Evolutionary conservation across 2,888 invertebrate genomes (phyloP).

Genomic region (Odontomyia ornata): DNA sequence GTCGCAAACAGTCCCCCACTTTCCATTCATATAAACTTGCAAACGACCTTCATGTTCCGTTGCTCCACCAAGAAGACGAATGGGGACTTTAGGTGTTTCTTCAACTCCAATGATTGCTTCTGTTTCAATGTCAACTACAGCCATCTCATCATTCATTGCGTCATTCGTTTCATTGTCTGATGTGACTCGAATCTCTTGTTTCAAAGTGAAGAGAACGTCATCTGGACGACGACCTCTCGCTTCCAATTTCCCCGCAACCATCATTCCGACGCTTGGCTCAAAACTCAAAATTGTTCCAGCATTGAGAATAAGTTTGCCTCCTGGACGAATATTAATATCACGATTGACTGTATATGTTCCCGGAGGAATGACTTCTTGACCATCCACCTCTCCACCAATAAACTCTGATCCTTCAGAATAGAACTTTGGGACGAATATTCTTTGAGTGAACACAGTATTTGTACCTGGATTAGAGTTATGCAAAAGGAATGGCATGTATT

Average conservation of each 20-base stretch:
- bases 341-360: conserved; percentile 91
- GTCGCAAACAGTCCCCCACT: conserved; percentile 98
- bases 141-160: conserved; percentile 66
- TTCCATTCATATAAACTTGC: conserved; percentile 82
- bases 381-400: conserved; percentile 93
- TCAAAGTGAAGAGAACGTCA: conserved; percentile 81
- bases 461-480: conserved; percentile 91
- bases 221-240: conserved; percentile 82
- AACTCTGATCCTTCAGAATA: conserved; percentile 73
- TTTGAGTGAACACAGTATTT: conserved; percentile 79
- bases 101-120: conserved; percentile 69
- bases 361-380: conserved; percentile 80
- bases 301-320: conserved; percentile 87
- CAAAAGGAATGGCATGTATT: conserved; percentile 89
- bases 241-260: conserved; percentile 92
- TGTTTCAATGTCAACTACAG: conserved; percentile 65
- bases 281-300: conserved; percentile 91
- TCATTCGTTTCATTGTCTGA: conserved; percentile 72
- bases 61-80: conserved; percentile 83
- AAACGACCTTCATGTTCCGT: conserved; percentile 86
- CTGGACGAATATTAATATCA: conserved; percentile 93
- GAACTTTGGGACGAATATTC: conserved; percentile 82
- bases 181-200: conserved; percentile 76
- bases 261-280: conserved; percentile 92
- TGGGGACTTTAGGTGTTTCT: conserved; percentile 71